Evolutionary conservation across 2,888 invertebrate genomes (phyloP), one percentile per base, ranked within the genome.

Genomic region (Luperina testacea): DNA sequence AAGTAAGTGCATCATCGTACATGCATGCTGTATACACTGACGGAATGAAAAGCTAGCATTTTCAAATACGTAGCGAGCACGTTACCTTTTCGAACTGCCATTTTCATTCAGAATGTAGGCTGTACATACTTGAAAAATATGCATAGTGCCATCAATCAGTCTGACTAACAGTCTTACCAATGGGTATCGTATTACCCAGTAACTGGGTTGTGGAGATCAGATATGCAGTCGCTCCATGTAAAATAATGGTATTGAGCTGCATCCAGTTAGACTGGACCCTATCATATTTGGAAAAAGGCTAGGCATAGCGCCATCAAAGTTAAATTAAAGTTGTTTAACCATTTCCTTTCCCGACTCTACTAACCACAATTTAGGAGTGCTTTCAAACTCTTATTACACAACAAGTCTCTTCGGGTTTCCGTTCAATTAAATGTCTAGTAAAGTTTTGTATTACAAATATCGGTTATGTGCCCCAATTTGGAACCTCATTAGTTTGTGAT

Each of bases 401-500:
- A 59, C n/a, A 45, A 17, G 24, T 48, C 27, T 48, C 67, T 27
- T 15, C 3, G 15, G 78, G 24, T 53, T 83, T 59, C n/a, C 32
- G 45, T 27, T 67, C 78, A 70, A 78, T 83, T 59, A 71, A 67
- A 71, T 53, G 65, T 45, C 24, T 65, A 32, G 51, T 53, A 53
- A 73, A 73, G 51, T 81, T 76, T 81, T 61, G n/a, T 74, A n/a
- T 59, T 69, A 67, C 75, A 81, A 61, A 80, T 74, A 81, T 70
- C 20, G 51, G 32, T 27, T 51, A 20, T 70, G 15, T 59, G 59
- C 7, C 32, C 71, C 32, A 48, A 20, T 63, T 32, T 45, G 78
- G 71, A 71, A 71, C 59, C 42, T 83, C 65, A 68, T 81, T 83
- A 77, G 53, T 77, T 57, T 20, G 42, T 38, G 63, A 64, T 64